Conservation (phyloP, 2,888 invertebrate genomes). For the Lasioglossum lativentre region DNA sequence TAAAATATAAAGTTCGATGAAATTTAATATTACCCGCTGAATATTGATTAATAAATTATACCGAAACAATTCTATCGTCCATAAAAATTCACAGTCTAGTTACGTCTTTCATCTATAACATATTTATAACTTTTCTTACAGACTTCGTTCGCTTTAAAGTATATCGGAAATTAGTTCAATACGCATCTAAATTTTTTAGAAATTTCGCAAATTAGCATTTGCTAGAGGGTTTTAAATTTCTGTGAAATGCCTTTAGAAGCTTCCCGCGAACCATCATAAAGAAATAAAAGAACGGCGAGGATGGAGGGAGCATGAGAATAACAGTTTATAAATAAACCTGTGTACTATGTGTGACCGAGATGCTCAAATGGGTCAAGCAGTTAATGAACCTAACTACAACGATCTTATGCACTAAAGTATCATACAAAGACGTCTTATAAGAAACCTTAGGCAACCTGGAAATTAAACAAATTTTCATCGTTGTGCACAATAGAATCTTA, state of each 20-base stretch:
- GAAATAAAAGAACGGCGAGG: neutral
- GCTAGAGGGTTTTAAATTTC: neutral
- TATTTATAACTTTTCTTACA: no score
- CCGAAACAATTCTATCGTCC: no score
- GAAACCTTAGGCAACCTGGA: neutral
- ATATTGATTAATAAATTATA: no score
- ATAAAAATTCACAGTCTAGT: no score
- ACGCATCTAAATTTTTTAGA: neutral
- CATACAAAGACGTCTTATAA: neutral
- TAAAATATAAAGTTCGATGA: no score
- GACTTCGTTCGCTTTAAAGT: no score
- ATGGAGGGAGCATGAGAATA: neutral
- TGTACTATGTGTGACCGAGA: neutral
- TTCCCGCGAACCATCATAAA: neutral
- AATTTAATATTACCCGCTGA: no score
- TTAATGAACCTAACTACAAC: neutral
- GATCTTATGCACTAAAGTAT: neutral
- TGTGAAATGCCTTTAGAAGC: neutral
- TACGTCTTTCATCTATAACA: no score
- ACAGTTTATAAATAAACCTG: constrained; percentile 9
- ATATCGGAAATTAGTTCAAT: no score
- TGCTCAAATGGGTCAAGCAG: neutral
- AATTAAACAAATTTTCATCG: neutral
- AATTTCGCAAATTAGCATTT: neutral
- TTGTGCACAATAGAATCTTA: neutral